phyloP scores from a whole-genome alignment of 2,797 vertebrate genomes.

The Squalus acanthias region DNA sequence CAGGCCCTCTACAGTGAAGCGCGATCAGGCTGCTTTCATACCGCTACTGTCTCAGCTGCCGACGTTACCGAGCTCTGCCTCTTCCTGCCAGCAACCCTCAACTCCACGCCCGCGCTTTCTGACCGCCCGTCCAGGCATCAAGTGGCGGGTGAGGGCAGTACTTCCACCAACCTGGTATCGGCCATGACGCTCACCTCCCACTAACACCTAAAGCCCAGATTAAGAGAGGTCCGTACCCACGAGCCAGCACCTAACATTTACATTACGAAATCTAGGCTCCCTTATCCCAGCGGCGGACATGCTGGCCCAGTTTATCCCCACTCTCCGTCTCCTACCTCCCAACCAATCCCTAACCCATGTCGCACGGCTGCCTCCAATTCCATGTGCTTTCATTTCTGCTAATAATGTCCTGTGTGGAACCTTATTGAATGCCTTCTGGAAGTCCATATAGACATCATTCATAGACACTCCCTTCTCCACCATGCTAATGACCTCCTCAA shows the following conservation, averaged over 20 bases:
- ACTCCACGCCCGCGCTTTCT: background rate
- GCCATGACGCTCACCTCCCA: background rate
- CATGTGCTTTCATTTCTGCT: background rate
- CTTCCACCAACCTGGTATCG: background rate
- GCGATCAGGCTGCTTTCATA: background rate
- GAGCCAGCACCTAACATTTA: background rate
- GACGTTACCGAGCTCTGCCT: background rate
- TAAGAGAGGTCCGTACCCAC: background rate
- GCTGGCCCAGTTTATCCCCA: too few species aligned
- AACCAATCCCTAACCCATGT: background rate
- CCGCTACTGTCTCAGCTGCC: too few species aligned
- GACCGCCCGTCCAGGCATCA: background rate
- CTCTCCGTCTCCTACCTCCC: background rate
- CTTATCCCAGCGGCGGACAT: background rate
- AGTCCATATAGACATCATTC: background rate
- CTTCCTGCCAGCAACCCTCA: too few species aligned
- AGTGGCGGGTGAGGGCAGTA: background rate
- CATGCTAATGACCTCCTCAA: background rate
- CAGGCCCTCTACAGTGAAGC: background rate
- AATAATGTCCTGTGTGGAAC: background rate
- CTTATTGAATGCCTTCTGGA: background rate
- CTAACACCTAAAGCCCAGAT: background rate
- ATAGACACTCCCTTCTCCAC: background rate
- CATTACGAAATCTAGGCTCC: background rate
- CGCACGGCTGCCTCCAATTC: background rate